Base-by-base conservation (phyloP, 2,113 vertebrate species). In the Rhombomys opimus region DNA sequence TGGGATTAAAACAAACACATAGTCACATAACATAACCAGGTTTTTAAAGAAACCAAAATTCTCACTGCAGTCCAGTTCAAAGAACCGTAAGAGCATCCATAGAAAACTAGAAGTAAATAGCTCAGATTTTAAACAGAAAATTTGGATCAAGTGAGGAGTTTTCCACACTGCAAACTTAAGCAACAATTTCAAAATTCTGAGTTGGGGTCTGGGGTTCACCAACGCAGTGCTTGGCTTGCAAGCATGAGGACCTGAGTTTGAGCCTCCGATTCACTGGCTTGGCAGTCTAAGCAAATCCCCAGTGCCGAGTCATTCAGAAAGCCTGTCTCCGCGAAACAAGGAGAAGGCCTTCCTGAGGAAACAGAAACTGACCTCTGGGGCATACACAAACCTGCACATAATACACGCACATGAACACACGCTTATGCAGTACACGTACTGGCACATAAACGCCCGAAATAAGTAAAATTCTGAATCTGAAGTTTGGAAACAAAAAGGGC, bases 151-250 rank as follows among this genome's bases (percentile, higher is more conserved):
- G 23, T 23, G 35, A 50, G 50, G 63, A 54, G 76, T 70, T 67
- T 77, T 52, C 77, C 20, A 63, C 4, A 27, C 72, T 78, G 35
- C 23, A n/a, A 89, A 75, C 46, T 81, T 76, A 76, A 52, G 13
- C 41, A 50, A 20, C 27, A 70, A 46, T 57, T 91, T 89, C 46
- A 23, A 63, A 93, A 94, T 95, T 91, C 61, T 67, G 15, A 73
- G 68, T 87, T 25, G 68, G 32, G 25, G 61, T 68, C 89, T 92
- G 86, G 91, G 38, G 59, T 27, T 63, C 57, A 41, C n/a, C 7
- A 9, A 84, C 4, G 17, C 63, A 41, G 25, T 18, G 23, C 14
- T 63, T 84, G 23, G 7, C 15, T 65, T 85, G 14, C n/a, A 85
- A 85, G 14, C 25, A 6, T 65, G 38, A 63, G n/a, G 38, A 61